Percentiles rank a stretch among this genome's conserved stretches.
Conservation (phyloP, 2,888 invertebrate genomes). For the Amiota mariae region DNA sequence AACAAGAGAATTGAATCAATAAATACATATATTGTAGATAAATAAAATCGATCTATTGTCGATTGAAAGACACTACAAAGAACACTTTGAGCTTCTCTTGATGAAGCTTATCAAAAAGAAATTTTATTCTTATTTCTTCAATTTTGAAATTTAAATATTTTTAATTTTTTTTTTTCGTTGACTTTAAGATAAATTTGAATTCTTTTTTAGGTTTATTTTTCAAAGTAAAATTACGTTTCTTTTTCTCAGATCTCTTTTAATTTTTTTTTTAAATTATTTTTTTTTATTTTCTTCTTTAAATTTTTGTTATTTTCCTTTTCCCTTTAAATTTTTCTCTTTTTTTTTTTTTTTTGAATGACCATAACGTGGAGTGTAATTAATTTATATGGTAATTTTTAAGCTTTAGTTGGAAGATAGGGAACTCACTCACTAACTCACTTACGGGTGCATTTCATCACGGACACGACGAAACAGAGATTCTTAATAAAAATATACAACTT, state of each 20-base stretch:
- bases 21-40: too few species aligned
- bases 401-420: conserved; percentile 36
- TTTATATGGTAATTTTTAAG: conserved; percentile 41
- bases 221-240: conserved; percentile 16
- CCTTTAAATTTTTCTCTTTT: conserved; percentile 1
- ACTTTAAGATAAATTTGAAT: too few species aligned
- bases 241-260: conserved; percentile 1
- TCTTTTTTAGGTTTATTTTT: not conserved
- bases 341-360: not conserved
- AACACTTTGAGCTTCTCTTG: too few species aligned
- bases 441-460: too few species aligned
- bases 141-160: too few species aligned
- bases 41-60: too few species aligned
- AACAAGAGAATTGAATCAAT: conserved; percentile 48
- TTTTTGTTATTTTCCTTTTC: conserved; percentile 7
- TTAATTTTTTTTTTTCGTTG: not conserved
- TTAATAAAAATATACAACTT: not conserved
- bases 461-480: too few species aligned
- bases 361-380: conserved; percentile 51
- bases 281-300: not conserved
- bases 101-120: too few species aligned
- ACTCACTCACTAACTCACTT: conserved; percentile 30
- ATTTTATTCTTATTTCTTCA: too few species aligned
- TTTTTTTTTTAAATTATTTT: not conserved
- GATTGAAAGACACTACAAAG: too few species aligned